Percentiles rank a stretch among this genome's conserved stretches.
Conservation (phyloP, 2,113 vertebrate genomes). For the Neomonachus schauinslandi region DNA sequence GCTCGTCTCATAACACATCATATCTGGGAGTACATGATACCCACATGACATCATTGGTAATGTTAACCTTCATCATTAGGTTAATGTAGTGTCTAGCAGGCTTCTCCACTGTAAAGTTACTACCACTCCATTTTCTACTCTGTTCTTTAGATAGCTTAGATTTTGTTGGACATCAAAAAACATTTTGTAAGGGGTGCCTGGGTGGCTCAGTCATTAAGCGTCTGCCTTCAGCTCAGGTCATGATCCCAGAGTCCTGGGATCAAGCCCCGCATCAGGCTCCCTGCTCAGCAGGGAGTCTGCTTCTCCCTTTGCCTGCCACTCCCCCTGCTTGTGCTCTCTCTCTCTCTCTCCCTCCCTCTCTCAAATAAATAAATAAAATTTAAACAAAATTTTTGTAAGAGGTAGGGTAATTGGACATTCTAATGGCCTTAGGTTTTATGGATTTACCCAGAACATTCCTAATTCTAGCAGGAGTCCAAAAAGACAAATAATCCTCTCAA, state of each 20-base stretch:
- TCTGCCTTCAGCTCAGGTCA: too few species aligned
- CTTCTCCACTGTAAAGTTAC: not conserved
- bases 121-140: not conserved
- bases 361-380: too few species aligned
- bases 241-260: too few species aligned
- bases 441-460: not conserved
- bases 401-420: not conserved
- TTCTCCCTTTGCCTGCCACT: too few species aligned
- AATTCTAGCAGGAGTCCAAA: not conserved
- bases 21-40: not conserved
- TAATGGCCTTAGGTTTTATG: not conserved
- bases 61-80: not conserved
- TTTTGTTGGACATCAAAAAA: not conserved
- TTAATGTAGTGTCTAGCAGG: not conserved
- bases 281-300: too few species aligned
- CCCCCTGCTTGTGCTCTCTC: too few species aligned
- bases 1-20: not conserved
- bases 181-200: not conserved
- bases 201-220: too few species aligned
- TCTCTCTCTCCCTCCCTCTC: too few species aligned
- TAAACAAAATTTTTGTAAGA: not conserved
- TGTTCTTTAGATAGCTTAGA: not conserved
- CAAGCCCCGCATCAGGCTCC: too few species aligned
- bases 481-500: constrained; percentile 29
- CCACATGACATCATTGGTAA: not conserved